Percentiles rank a stretch among this genome's conserved stretches.
Conservation (phyloP, 2,888 invertebrate species). For the Onchidella celtica region DNA sequence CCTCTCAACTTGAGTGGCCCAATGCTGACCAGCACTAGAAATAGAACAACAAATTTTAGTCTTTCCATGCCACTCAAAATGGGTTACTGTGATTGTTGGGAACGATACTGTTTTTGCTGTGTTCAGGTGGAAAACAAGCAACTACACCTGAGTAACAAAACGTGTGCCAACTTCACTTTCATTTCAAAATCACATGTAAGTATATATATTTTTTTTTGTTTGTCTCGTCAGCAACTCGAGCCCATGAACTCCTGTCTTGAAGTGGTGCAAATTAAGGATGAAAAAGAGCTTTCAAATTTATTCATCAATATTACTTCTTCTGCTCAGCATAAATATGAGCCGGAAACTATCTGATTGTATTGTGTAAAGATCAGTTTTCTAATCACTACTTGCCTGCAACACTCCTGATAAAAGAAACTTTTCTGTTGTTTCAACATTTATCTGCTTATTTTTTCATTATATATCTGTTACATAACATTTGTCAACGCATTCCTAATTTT, state of each 20-base stretch:
- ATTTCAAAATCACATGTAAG: conserved; percentile 72
- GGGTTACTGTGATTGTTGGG: conserved; percentile 71
- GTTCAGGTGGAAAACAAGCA: conserved; percentile 64
- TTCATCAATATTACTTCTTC: background rate
- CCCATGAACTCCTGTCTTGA: background rate
- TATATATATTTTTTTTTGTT: conserved; percentile 17
- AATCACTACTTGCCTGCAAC: too few relatives aligned
- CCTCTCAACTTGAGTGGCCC: conserved; percentile 56
- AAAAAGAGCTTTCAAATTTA: background rate
- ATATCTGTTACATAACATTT: too few relatives aligned
- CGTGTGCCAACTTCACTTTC: conserved; percentile 71
- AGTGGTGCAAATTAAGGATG: too few relatives aligned
- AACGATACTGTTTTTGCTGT: conserved; percentile 72
- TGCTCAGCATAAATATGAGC: background rate
- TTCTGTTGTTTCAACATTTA: too few relatives aligned
- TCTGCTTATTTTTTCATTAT: too few relatives aligned
- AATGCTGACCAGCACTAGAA: conserved; percentile 52
- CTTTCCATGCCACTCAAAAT: conserved; percentile 58
- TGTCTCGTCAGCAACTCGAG: background rate
- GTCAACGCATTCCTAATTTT: too few relatives aligned
- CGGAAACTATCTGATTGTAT: too few relatives aligned
- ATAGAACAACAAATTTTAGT: conserved; percentile 56
- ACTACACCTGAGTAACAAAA: conserved; percentile 67
- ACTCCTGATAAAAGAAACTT: too few relatives aligned
- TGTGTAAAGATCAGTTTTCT: too few relatives aligned